Evolutionary conservation across 2,113 vertebrate species (phyloP), one percentile per base, ranked within the genome.

Genomic region (Crypturellus undulatus): DNA sequence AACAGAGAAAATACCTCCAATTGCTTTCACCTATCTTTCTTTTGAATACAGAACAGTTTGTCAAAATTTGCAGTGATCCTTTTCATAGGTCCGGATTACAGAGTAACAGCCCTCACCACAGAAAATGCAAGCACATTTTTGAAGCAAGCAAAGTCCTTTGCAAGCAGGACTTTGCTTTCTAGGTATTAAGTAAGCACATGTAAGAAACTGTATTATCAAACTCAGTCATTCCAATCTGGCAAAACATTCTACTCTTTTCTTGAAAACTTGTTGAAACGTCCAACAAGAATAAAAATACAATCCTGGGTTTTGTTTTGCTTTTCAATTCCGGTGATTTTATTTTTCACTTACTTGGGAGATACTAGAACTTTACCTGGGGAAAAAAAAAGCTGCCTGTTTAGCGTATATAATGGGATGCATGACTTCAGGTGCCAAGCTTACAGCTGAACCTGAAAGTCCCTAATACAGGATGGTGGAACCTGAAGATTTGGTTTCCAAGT

Each of bases 1-100:
- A 95, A 76, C 62, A 90, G 36, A 76, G 83, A 90, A 93, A 96
- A 79, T 76, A 87, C 87, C 68, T 94, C 65, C 36, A 94, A 51
- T 56, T 90, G 76, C 47, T 95, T 95, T 94, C 38, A 69, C 77
- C 80, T 95, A 47, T n/a, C 71, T 24, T 93, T 93, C 25, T 51
- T 72, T 92, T 81, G 54, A 86, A 70, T 70, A 75, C 25, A 45
- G 63, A 68, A 3, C 32, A 79, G 21, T 54, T 77, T 68, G 18
- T 26, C n/a, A 92, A 92, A 45, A 80, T 85, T 40, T 89, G 47
- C 34, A 83, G 24, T 1, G 0, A 81, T 25, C 15, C 21, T 25
- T 72, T 63, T 49, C 13, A 9, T 70, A 71, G 73, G 18, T 64
- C 43, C 40, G 19, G 64, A 32, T 49, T 54, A 9, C 4, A 42